Evolutionary conservation across 2,797 vertebrate species (phyloP).

Genomic region (Tympanoctomys barrerae): DNA sequence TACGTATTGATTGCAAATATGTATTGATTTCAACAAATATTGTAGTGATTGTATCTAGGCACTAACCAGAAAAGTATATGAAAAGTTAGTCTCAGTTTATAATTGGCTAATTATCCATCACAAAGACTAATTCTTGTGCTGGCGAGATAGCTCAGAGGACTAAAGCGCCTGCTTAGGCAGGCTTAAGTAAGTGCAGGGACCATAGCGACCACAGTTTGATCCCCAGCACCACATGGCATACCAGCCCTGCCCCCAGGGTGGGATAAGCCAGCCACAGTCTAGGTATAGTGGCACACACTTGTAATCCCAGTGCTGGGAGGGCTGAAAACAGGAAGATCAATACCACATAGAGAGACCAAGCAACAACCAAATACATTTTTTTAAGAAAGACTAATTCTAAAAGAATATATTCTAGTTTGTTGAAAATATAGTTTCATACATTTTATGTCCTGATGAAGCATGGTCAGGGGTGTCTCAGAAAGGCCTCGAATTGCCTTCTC

Average conservation of each 20-base stretch:
- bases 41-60: constrained; percentile 7
- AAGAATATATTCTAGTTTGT: constrained; percentile 2
- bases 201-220: no score
- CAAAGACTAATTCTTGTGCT: background rate
- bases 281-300: no score
- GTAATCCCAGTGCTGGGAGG: no score
- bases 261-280: no score
- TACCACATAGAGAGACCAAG: no score
- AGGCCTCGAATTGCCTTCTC: background rate
- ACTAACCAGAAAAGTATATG: background rate
- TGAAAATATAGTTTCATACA: background rate
- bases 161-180: no score
- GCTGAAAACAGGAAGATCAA: no score
- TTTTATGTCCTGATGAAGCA: background rate
- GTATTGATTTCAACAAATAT: constrained; percentile 4
- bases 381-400: background rate
- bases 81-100: constrained; percentile 15
- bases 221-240: no score
- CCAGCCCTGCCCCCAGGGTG: no score
- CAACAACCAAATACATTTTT: no score
- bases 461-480: background rate
- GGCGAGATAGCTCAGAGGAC: no score
- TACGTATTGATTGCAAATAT: background rate
- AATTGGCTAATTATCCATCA: constrained; percentile 27
- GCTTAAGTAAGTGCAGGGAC: no score